A percentile compares a stretch with the other conserved stretches of the same genome.
These are phyloP conservation scores for Carcina quercana DNA, from an alignment of 2,888 invertebrate species.

Conservation along the genomic window DNA sequence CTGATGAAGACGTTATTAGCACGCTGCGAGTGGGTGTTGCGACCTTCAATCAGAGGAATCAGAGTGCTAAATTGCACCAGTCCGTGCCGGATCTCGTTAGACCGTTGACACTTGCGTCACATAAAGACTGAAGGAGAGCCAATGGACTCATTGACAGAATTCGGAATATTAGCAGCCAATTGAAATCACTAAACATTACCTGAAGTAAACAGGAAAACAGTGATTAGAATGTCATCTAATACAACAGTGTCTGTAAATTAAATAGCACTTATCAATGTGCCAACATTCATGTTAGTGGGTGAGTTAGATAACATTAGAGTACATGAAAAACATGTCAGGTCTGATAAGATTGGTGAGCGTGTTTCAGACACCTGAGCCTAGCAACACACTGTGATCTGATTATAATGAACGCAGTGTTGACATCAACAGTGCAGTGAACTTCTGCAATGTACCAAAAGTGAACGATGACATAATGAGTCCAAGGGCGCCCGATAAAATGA, in stretches of 20 bases:
- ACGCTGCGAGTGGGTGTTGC: constrained; percentile 44
- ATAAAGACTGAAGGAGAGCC: constrained; percentile 42
- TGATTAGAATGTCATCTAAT: constrained; percentile 27
- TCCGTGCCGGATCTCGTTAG: constrained; percentile 35
- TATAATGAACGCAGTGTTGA: constrained; percentile 26
- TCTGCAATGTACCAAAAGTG: constrained; percentile 39
- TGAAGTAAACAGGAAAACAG: constrained; percentile 28
- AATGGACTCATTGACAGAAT: constrained; percentile 29
- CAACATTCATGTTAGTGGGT: constrained; percentile 47
- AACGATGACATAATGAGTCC: constrained; percentile 44
- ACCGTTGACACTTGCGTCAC: constrained; percentile 25
- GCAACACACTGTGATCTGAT: background rate
- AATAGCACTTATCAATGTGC: constrained; percentile 36
- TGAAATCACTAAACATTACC: constrained; percentile 16
- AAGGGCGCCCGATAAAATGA: constrained; percentile 39
- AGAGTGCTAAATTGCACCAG: constrained; percentile 37
- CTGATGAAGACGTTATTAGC: constrained; percentile 45
- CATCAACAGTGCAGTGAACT: constrained; percentile 49
- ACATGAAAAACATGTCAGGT: constrained; percentile 37
- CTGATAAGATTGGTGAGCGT: constrained; percentile 5
- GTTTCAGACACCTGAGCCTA: background rate
- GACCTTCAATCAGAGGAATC: constrained; percentile 54
- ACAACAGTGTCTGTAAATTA: constrained; percentile 31
- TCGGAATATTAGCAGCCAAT: constrained; percentile 30
- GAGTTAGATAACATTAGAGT: constrained; percentile 46